A percentile compares a stretch with the other conserved stretches of the same genome.
Conservation (phyloP, 2,797 vertebrate genomes). For the Rhinophrynus dorsalis region DNA sequence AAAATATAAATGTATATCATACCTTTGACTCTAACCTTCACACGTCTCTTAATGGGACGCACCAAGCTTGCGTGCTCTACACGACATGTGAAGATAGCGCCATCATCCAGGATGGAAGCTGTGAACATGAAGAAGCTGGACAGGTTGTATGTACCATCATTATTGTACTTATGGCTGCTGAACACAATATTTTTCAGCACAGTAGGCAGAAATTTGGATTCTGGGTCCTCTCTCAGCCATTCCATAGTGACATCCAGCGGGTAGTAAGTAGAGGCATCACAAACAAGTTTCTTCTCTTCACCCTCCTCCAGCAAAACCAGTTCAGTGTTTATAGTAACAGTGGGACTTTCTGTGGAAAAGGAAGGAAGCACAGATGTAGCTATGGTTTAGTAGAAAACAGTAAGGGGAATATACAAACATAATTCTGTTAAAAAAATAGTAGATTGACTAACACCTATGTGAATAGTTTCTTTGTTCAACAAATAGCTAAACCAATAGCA, state of each 20-base stretch:
- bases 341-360: slow-evolving; percentile 64
- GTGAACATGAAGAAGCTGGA: slow-evolving; percentile 71
- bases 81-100: slow-evolving; percentile 65
- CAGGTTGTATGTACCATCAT: slow-evolving; percentile 67
- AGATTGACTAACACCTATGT: no score
- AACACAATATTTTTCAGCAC: slow-evolving; percentile 61
- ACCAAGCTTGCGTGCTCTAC: slow-evolving; percentile 69
- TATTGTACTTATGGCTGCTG: slow-evolving; percentile 70
- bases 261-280: slow-evolving; percentile 65
- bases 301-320: slow-evolving; percentile 60
- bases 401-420: no score
- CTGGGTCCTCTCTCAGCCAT: slow-evolving; percentile 62
- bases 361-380: background rate
- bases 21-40: slow-evolving; percentile 63
- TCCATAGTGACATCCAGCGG: slow-evolving; percentile 71
- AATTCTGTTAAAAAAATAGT: no score
- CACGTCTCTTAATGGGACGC: slow-evolving; percentile 67
- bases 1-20: background rate
- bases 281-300: slow-evolving; percentile 66
- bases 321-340: slow-evolving; percentile 62
- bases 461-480: no score
- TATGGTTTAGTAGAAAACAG: no score
- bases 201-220: slow-evolving; percentile 53
- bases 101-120: slow-evolving; percentile 55
- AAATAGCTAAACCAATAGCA: no score